Percentiles rank a stretch among this genome's conserved stretches.
Evolutionary conservation across 2,888 invertebrate genomes (phyloP).

Genomic region (Penaeus monodon): DNA sequence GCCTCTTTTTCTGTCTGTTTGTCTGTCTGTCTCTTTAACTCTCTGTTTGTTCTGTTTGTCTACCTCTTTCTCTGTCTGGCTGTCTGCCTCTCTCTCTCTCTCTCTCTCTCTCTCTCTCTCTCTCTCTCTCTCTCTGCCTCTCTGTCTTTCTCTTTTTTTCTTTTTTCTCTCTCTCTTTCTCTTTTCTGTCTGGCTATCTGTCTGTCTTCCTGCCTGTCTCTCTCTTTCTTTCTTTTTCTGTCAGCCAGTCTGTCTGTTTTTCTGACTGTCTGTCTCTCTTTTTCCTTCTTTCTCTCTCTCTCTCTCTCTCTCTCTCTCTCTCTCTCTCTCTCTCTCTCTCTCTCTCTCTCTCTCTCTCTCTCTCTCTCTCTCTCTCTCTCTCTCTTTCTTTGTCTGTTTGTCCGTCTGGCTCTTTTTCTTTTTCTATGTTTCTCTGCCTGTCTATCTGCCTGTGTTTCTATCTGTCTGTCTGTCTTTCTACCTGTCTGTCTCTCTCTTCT

Average conservation of each 20-base stretch:
- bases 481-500: neutral
- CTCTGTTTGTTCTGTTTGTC: no score
- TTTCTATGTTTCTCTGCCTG: neutral
- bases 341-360: conserved; percentile 14
- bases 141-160: neutral
- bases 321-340: conserved; percentile 14
- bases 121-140: neutral
- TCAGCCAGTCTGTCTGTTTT: no score
- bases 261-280: neutral
- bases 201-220: neutral
- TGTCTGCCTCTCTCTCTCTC: neutral
- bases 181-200: no score
- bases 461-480: neutral
- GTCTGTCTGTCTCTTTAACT: no score
- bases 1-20: no score
- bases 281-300: neutral
- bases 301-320: conserved; percentile 10
- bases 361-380: neutral
- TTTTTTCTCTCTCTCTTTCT: no score
- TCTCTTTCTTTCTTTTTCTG: no score
- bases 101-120: neutral
- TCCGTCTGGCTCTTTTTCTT: neutral
- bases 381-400: neutral
- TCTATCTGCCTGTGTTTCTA: neutral
- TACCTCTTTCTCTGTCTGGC: neutral